phyloP scores from a whole-genome alignment of 1,140 invertebrate genomes.

The Drosophila erecta region DNA sequence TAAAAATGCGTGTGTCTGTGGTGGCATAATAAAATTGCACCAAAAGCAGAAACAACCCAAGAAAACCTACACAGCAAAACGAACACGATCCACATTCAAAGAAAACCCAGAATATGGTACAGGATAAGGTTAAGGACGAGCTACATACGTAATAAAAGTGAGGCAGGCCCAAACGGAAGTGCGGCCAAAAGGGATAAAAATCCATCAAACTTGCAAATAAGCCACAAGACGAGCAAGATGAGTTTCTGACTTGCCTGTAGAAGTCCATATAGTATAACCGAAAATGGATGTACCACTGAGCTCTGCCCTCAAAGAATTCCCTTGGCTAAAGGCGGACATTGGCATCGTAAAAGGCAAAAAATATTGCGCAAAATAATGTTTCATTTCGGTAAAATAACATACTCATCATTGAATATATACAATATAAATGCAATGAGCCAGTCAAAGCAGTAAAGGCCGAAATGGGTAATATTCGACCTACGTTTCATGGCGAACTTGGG shows the following conservation, averaged over 20 bases:
- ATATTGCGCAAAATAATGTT: conserved; percentile 68
- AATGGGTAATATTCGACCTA: background rate
- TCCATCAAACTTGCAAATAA: conserved; percentile 83
- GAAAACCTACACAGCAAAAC: background rate
- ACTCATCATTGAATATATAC: conserved; percentile 73
- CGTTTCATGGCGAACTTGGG: conserved; percentile 30
- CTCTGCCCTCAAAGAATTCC: conserved; percentile 7
- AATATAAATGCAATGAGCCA: conserved; percentile 64
- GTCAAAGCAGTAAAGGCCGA: conserved; percentile 1
- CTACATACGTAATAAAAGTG: conserved; percentile 34
- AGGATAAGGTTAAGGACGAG: conserved; percentile 19
- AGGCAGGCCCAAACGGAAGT: conserved; percentile 28
- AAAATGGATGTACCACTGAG: conserved; percentile 20
- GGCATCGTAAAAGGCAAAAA: conserved; percentile 65
- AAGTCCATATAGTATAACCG: conserved; percentile 3
- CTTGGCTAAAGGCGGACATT: conserved; percentile 30
- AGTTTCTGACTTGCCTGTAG: conserved; percentile 8
- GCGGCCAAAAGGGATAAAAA: conserved; percentile 75
- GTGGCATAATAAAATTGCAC: conserved; percentile 74
- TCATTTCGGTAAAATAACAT: conserved; percentile 77
- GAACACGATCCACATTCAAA: conserved; percentile 35
- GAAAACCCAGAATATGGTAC: conserved; percentile 30
- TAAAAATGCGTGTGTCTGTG: conserved; percentile 71
- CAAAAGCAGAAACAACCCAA: conserved; percentile 31
- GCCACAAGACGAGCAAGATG: conserved; percentile 47